These are phyloP conservation scores for Drosophila carrolli DNA, from an alignment of 1,140 invertebrate genomes.

Conservation along the genomic window DNA sequence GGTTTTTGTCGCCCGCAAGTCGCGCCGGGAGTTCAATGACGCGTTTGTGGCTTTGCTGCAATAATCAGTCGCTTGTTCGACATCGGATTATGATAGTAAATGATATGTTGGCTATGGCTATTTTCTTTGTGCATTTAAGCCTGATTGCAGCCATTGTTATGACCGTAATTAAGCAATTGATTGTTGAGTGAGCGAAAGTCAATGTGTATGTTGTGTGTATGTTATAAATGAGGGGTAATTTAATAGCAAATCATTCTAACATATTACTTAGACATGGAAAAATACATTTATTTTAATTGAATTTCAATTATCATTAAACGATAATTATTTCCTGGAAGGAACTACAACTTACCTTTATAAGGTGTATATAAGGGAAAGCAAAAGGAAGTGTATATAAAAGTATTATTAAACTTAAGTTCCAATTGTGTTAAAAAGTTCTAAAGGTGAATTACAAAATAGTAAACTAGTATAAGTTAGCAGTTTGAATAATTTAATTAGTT, in stretches of 20 bases:
- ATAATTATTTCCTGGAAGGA: neutral
- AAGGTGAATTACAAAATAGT: no score
- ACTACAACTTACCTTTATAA: neutral
- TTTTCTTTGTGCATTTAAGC: constrained; percentile 53
- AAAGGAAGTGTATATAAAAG: no score
- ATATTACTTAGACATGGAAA: neutral
- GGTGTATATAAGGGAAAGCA: no score
- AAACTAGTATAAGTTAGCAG: no score
- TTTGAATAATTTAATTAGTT: no score
- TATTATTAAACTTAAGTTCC: no score
- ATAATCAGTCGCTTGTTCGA: constrained; percentile 32
- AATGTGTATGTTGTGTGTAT: constrained; percentile 1
- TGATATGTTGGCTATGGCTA: constrained; percentile 43
- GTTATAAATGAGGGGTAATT: constrained; percentile 7
- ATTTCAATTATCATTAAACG: neutral
- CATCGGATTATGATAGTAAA: constrained; percentile 52
- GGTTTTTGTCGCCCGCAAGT: constrained; percentile 37
- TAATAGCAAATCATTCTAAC: constrained; percentile 2
- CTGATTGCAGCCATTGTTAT: constrained; percentile 63
- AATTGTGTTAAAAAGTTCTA: no score
- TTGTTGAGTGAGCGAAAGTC: constrained; percentile 49
- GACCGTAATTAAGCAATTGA: constrained; percentile 39
- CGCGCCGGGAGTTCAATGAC: constrained; percentile 36
- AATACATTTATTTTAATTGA: neutral
- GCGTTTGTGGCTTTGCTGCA: constrained; percentile 27